Base-by-base conservation (phyloP, 2,797 vertebrate genomes). In the Ficedula albicollis region DNA sequence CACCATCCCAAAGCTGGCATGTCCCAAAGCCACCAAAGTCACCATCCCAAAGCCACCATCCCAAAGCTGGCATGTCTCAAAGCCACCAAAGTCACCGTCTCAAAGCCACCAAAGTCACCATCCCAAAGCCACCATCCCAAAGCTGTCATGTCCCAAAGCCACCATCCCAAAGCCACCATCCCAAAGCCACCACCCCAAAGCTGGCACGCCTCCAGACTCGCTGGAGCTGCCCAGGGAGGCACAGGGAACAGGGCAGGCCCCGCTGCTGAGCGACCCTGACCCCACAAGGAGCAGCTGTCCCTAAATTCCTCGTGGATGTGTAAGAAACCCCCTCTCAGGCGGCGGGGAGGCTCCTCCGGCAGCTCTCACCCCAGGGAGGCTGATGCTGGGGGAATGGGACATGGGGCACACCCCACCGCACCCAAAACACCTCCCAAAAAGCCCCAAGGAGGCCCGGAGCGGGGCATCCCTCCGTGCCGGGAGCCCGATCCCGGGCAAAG, bases 131-230 rank as follows among this genome's bases (percentile, higher is more conserved):
- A 46, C 15, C 30, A 8, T 34, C 17, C 78, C 74, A 44, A 66
- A 78, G 49, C 29, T 72, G 70, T 34, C 13, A 32, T 1, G 1
- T 34, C 34, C 34, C 34, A 39, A 39, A 39, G 39, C 13, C 39
- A 39, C 6, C 39, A 39, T 8, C 15, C 32, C 87, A 7, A 64
- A 20, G 6, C 11, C 62, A 27, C 16, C 30, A 44, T 9, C 34
- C 58, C 36, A 38, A 56, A 51, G 6, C 9, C 26, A 46, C 15
- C 30, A 8, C 34, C 17, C 78, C 74, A 44, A 66, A 78, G 49
- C 34, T 72, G 70, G 38, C 13, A n/a, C 1, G 1, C 38, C 30
- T 80, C 62, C 48, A 48, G 68, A 3, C 32, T 14, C 1, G 0
- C 51, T 32, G 68, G 39, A 63, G 43, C 38, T 58, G 52, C 59